These are phyloP conservation scores for Gymnorhina tibicen DNA, from an alignment of 2,113 vertebrate species.

Conservation along the genomic window DNA sequence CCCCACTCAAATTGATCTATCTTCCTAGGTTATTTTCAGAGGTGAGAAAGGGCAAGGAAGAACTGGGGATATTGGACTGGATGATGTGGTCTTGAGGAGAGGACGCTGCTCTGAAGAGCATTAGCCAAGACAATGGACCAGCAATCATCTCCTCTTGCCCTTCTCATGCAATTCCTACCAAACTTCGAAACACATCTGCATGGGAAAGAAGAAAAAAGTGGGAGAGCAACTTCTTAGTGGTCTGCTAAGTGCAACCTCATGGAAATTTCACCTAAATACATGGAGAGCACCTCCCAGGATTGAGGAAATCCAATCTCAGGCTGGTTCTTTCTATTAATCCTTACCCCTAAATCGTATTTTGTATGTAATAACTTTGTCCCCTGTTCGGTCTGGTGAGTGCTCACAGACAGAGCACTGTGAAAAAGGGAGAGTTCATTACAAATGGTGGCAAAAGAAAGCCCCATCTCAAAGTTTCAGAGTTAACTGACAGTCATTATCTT, in stretches of 20 bases:
- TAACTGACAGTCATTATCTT: neutral
- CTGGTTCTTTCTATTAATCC: neutral
- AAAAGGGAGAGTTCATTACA: neutral
- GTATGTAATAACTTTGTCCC: neutral
- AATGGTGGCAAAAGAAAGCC: neutral
- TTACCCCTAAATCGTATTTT: neutral
- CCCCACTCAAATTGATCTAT: rapidly evolving
- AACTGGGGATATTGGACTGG: slow-evolving; percentile 87
- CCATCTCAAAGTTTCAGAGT: neutral
- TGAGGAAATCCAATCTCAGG: slow-evolving; percentile 10
- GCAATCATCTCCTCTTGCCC: neutral
- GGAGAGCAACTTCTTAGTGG: neutral
- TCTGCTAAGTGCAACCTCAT: slow-evolving; percentile 36
- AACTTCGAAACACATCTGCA: neutral
- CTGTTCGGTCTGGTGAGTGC: neutral
- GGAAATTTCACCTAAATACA: neutral
- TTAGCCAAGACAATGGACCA: neutral
- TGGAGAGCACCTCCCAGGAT: slow-evolving; percentile 41
- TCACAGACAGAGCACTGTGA: neutral
- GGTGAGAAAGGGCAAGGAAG: slow-evolving; percentile 84
- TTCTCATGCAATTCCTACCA: neutral
- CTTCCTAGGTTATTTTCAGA: slow-evolving; percentile 89
- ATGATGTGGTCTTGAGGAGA: slow-evolving; percentile 87
- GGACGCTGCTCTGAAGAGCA: slow-evolving; percentile 85
- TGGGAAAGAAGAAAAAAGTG: neutral